Conservation (phyloP, 2,113 vertebrate genomes). For the Tricholaema leucomelas region DNA sequence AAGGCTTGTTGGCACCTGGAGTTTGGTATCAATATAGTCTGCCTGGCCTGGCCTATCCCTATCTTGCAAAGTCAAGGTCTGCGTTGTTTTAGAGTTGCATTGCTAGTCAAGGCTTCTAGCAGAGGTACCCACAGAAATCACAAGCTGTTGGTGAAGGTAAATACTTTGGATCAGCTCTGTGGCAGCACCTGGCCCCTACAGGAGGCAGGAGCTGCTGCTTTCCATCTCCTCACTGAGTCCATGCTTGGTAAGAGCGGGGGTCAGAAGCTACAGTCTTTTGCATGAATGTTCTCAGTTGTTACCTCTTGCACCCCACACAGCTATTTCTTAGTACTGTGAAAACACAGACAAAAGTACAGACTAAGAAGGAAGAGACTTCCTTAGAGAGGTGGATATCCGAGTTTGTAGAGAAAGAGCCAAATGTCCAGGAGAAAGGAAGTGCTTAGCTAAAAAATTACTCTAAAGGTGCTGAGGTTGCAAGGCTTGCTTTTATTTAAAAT, state of each 20-base stretch:
- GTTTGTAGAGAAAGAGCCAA: not conserved
- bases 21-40: not conserved
- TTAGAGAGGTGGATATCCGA: not conserved
- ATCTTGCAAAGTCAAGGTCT: not conserved
- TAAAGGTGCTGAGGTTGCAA: not conserved
- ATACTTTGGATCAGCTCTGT: not conserved
- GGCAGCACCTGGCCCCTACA: not conserved
- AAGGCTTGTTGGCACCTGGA: not conserved
- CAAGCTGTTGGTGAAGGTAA: not conserved
- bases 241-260: fast-evolving
- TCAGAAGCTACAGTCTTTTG: not conserved
- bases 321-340: not conserved
- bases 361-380: not conserved
- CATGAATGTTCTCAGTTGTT: not conserved
- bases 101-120: not conserved
- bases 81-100: too few relatives aligned
- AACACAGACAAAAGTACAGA: not conserved
- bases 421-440: not conserved
- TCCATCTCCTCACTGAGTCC: not conserved
- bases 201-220: not conserved
- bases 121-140: not conserved
- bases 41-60: not conserved
- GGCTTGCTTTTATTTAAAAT: not conserved
- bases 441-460: not conserved
- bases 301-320: not conserved